phyloP scores from a whole-genome alignment of 2,113 vertebrate species.

The Apeltes quadracus region DNA sequence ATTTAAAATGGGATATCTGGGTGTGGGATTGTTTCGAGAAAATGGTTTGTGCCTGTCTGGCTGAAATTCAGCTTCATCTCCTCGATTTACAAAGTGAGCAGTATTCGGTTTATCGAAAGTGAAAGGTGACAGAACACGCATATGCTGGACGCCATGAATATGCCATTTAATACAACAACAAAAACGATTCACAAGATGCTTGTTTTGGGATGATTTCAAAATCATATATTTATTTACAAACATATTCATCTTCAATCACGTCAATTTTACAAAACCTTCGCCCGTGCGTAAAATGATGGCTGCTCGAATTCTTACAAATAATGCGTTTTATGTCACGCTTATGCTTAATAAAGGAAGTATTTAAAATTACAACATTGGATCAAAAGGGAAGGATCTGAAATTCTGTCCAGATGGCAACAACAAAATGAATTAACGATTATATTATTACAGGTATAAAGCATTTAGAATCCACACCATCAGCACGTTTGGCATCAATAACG shows the following conservation, averaged over 20 bases:
- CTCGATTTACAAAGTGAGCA: background rate
- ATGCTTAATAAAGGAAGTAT: background rate
- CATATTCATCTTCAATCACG: background rate
- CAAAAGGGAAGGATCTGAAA: background rate
- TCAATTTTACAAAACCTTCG: slow-evolving; percentile 32
- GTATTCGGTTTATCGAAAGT: background rate
- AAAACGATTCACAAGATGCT: slow-evolving; percentile 7
- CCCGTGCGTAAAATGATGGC: slow-evolving; percentile 27
- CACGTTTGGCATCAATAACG: slow-evolving; percentile 20
- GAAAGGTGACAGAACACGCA: background rate
- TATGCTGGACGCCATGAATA: background rate
- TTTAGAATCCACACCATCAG: background rate
- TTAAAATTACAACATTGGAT: background rate
- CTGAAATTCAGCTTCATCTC: background rate
- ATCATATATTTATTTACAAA: slow-evolving; percentile 52
- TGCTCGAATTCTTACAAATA: background rate
- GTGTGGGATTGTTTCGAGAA: background rate
- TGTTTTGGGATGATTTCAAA: background rate
- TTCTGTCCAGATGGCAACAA: background rate
- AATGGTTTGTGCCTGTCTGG: background rate
- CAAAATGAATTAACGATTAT: slow-evolving; percentile 2
- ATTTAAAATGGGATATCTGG: background rate
- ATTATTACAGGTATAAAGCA: slow-evolving; percentile 15
- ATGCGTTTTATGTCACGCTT: slow-evolving; percentile 7
- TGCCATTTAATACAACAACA: background rate